Conservation (phyloP, 1,140 invertebrate species). For the Leptinotarsa defecta region DNA sequence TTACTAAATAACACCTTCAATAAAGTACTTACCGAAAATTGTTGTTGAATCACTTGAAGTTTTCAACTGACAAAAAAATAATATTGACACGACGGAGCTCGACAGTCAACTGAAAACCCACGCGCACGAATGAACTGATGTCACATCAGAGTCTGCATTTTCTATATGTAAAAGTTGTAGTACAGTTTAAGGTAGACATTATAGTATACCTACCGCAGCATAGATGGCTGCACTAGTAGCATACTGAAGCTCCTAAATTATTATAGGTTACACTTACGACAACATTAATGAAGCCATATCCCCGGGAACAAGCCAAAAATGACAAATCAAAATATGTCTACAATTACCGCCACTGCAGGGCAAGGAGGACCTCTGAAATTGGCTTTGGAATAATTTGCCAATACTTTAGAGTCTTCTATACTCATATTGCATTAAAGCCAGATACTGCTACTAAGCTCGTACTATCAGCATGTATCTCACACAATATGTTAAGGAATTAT, state of each 20-base stretch:
- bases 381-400: slow-evolving; percentile 13
- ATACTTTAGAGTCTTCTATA: neutral
- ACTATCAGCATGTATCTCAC: neutral
- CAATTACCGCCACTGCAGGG: slow-evolving; percentile 17
- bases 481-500: neutral
- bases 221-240: slow-evolving; percentile 22
- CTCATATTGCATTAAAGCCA: neutral
- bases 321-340: slow-evolving; percentile 25
- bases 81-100: neutral
- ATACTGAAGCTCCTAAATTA: neutral
- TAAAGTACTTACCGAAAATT: slow-evolving; percentile 7
- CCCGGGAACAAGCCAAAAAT: slow-evolving; percentile 43
- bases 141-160: neutral
- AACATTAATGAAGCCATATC: slow-evolving; percentile 57
- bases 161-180: neutral
- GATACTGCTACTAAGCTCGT: neutral
- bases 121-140: neutral
- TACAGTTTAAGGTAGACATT: neutral
- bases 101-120: neutral
- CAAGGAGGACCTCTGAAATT: slow-evolving; percentile 14
- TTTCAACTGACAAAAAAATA: neutral
- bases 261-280: neutral
- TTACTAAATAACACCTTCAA: neutral
- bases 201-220: neutral
- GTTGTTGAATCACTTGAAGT: neutral